Base-by-base conservation (phyloP, 2,888 invertebrate species). In the Tipula lateralis region DNA sequence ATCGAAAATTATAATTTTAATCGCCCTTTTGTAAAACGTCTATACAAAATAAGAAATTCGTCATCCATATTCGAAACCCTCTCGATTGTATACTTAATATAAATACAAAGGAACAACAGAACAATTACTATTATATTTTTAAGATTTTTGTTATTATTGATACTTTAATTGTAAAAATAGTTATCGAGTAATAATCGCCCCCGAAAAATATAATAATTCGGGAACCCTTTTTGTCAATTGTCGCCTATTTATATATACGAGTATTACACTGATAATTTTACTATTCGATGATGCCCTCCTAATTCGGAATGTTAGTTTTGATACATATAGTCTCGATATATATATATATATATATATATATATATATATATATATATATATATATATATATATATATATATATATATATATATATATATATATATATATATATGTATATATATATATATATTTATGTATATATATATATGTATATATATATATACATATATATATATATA, bases 291-390 rank as follows among this genome's bases (percentile, higher is more conserved):
- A 66, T 66, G 6, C 66, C 66, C 66, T 66, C 24, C 24, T 66
- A 24, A 19, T 66, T 66, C 66, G 66, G 24, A n/a, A n/a, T n/a
- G n/a, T n/a, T n/a, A n/a, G n/a, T n/a, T n/a, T n/a, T n/a, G n/a
- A n/a, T n/a, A n/a, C n/a, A n/a, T n/a, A n/a, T n/a, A n/a, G n/a
- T n/a, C n/a, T n/a, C n/a, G n/a, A n/a, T n/a, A 2, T 50, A 19
- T 19, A 19, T 50, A 24, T 24, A 7, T 7, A 9, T 34, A 34
- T 24, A 80, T 6, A 2, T 1, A 24, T 24, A 24, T 80, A 80
- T 80, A 80, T 80, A 80, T 24, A 80, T 80, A 80, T 80, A 80
- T 80, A 80, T 80, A 80, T 80, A 80, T 80, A 80, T 80, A 80
- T 80, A 80, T 80, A 80, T 80, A 80, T 80, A 80, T 80, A 29